These are phyloP conservation scores for Pachymerium ferrugineum DNA, from an alignment of 2,888 invertebrate species.

Conservation along the genomic window DNA sequence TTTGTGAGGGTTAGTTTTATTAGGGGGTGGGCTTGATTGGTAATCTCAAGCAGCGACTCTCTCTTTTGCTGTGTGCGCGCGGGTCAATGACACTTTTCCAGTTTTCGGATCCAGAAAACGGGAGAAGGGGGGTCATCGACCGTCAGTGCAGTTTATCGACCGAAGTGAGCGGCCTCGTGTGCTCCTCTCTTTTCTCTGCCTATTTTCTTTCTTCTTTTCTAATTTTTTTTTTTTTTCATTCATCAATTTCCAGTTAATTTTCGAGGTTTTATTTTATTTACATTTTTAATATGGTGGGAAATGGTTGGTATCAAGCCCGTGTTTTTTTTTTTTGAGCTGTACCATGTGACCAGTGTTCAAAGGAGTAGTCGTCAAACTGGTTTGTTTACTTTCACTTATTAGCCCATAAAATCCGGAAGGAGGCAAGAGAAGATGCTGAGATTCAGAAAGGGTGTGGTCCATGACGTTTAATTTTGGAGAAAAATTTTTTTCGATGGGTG, in stretches of 20 bases:
- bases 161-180: slow-evolving; percentile 1
- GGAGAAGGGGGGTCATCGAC: slow-evolving; percentile 11
- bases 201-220: background rate
- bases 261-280: background rate
- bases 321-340: background rate
- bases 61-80: background rate
- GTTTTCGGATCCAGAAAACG: slow-evolving; percentile 25
- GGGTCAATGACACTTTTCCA: slow-evolving; percentile 28
- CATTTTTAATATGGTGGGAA: background rate
- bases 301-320: too few relatives aligned
- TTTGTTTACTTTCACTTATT: slow-evolving; percentile 4
- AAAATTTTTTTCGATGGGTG: background rate
- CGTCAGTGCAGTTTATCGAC: slow-evolving; percentile 28
- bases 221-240: background rate
- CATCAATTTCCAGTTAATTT: background rate
- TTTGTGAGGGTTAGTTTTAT: too few relatives aligned
- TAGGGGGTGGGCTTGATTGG: background rate
- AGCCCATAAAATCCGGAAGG: background rate
- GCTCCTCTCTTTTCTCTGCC: background rate
- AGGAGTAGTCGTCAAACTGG: background rate
- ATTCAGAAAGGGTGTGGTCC: background rate
- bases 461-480: background rate
- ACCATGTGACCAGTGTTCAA: background rate
- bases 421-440: background rate
- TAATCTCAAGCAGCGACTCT: slow-evolving; percentile 2